These are phyloP conservation scores for Onychorhynchus coronatus DNA, from an alignment of 2,113 vertebrate genomes.

Conservation along the genomic window DNA sequence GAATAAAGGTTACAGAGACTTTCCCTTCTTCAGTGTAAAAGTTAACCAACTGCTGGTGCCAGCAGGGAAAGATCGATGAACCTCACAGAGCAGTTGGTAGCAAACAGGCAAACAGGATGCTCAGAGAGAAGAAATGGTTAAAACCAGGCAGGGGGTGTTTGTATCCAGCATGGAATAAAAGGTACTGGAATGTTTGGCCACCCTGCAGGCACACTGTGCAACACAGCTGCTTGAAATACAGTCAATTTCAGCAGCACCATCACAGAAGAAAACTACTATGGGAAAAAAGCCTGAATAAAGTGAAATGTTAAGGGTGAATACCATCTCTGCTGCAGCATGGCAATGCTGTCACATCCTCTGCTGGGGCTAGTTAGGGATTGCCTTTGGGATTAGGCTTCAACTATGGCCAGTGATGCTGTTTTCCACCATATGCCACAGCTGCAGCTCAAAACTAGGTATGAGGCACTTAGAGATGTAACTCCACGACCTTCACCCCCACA, in stretches of 20 bases:
- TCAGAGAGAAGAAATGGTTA: neutral
- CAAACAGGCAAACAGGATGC: neutral
- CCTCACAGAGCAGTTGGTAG: neutral
- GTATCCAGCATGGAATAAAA: neutral
- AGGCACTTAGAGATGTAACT: neutral
- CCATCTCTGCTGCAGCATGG: neutral
- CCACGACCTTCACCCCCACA: too few relatives aligned
- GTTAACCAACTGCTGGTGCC: neutral
- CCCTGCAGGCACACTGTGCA: neutral
- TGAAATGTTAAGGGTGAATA: neutral
- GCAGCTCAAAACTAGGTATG: neutral
- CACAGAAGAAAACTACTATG: neutral
- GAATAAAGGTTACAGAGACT: neutral
- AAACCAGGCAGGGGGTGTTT: neutral
- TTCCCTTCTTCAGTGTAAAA: neutral
- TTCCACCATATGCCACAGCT: neutral
- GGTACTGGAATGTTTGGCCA: neutral
- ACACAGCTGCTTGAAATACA: neutral
- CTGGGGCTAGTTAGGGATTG: accelerated
- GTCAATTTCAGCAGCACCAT: neutral
- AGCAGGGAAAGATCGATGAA: neutral
- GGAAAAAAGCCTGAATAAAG: neutral
- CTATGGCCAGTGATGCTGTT: accelerated
- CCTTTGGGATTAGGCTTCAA: neutral
- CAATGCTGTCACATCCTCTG: neutral